phyloP scores from a whole-genome alignment of 2,888 invertebrate genomes.

The Cremastinae sp. region DNA sequence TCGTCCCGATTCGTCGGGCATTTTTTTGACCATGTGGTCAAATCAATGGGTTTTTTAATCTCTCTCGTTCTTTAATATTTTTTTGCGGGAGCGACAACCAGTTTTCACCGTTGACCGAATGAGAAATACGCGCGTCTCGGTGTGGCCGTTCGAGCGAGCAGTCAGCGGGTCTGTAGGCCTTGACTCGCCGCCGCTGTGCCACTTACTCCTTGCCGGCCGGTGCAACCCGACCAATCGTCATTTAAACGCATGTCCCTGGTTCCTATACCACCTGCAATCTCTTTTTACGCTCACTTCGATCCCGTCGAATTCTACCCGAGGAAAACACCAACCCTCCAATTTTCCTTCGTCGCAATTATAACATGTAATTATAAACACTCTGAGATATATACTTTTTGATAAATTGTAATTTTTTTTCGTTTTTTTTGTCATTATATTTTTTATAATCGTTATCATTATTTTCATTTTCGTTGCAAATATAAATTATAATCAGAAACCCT shows the following conservation, averaged over 20 bases:
- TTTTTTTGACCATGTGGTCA: conserved; percentile 21
- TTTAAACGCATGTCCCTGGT: neutral
- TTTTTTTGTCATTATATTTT: too few relatives aligned
- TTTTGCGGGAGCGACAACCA: conserved; percentile 56
- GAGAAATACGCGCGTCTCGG: conserved; percentile 46
- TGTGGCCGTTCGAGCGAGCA: neutral
- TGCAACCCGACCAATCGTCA: conserved; percentile 26
- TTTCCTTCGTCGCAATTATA: too few relatives aligned
- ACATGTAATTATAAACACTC: too few relatives aligned
- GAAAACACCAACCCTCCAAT: too few relatives aligned
- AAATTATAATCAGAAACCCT: too few relatives aligned
- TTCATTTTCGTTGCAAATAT: too few relatives aligned
- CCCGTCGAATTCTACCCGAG: too few relatives aligned
- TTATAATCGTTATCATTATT: too few relatives aligned
- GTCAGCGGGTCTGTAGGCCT: conserved; percentile 48
- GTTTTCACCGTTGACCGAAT: conserved; percentile 62
- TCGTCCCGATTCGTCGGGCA: neutral
- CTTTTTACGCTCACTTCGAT: too few relatives aligned
- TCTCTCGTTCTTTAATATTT: conserved; percentile 28
- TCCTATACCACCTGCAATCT: neutral
- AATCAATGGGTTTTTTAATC: conserved; percentile 20
- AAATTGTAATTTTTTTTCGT: too few relatives aligned
- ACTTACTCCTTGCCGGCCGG: conserved; percentile 54
- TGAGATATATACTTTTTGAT: too few relatives aligned
- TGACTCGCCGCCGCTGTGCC: conserved; percentile 61